Evolutionary conservation across 2,888 invertebrate genomes (phyloP).

Genomic region (Ecliptopera silaceata): DNA sequence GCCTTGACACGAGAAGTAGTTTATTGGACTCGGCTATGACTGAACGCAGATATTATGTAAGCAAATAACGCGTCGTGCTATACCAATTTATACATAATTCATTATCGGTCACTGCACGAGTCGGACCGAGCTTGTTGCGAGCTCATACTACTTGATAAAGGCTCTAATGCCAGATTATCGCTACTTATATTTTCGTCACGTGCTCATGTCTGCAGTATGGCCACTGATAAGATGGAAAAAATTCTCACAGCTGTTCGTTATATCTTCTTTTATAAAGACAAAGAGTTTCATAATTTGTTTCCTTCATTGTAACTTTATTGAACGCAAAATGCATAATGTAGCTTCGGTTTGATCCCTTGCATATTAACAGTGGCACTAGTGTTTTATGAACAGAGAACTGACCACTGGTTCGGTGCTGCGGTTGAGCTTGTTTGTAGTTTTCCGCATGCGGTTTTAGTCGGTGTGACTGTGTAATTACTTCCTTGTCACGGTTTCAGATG

Average conservation of each 20-base stretch:
- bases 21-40: conserved; percentile 62
- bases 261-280: conserved; percentile 35
- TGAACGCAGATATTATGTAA: conserved; percentile 68
- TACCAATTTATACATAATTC: conserved; percentile 66
- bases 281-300: conserved; percentile 36
- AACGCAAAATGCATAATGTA: conserved; percentile 25
- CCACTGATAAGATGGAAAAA: conserved; percentile 37
- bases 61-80: conserved; percentile 64
- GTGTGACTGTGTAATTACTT: conserved; percentile 70
- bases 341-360: conserved; percentile 31
- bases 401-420: conserved; percentile 37
- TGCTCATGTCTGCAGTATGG: conserved; percentile 32
- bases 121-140: conserved; percentile 47
- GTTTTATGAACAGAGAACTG: conserved; percentile 27
- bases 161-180: conserved; percentile 40
- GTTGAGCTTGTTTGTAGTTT: conserved; percentile 53
- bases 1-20: conserved; percentile 69
- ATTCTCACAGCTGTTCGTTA: conserved; percentile 30
- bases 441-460: conserved; percentile 65
- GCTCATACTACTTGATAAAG: conserved; percentile 42
- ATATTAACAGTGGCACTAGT: conserved; percentile 42
- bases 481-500: conserved; percentile 55
- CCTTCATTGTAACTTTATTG: conserved; percentile 39
- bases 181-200: conserved; percentile 36
- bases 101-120: conserved; percentile 64